Conservation (phyloP, 2,113 vertebrate species). For the Natator depressus region DNA sequence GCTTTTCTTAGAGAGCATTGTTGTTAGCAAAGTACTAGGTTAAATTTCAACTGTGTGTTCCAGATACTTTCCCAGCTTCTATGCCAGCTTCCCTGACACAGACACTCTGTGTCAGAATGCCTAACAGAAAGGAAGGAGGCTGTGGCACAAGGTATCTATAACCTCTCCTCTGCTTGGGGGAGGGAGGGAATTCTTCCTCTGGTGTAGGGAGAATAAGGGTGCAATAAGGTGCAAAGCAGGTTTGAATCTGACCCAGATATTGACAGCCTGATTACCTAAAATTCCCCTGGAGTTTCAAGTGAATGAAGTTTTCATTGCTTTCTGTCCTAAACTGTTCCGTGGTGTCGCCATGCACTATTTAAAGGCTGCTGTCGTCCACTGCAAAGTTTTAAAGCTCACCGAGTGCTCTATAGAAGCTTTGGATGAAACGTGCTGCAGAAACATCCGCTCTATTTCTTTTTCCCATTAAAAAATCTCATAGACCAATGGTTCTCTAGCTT, state of each 20-base stretch:
- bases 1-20: not conserved
- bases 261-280: not conserved
- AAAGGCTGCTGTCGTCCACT: not conserved
- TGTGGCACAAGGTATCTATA: not conserved
- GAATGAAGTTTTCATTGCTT: not conserved
- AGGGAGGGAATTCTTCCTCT: accelerated
- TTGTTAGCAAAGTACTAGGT: accelerated
- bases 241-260: not conserved
- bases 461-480: not conserved
- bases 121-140: accelerated
- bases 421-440: not conserved
- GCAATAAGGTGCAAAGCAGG: not conserved
- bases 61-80: not conserved
- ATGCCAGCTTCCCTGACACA: accelerated
- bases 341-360: not conserved
- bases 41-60: not conserved
- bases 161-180: not conserved
- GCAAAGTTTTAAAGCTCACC: not conserved
- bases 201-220: not conserved
- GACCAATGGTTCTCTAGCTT: not conserved
- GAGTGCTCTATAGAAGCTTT: not conserved
- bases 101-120: accelerated
- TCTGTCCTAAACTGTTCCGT: not conserved
- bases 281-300: not conserved
- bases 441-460: not conserved